Percentiles rank a stretch among this genome's conserved stretches.
Evolutionary conservation across 2,797 vertebrate species (phyloP).

Genomic region (Capromys pilorides): DNA sequence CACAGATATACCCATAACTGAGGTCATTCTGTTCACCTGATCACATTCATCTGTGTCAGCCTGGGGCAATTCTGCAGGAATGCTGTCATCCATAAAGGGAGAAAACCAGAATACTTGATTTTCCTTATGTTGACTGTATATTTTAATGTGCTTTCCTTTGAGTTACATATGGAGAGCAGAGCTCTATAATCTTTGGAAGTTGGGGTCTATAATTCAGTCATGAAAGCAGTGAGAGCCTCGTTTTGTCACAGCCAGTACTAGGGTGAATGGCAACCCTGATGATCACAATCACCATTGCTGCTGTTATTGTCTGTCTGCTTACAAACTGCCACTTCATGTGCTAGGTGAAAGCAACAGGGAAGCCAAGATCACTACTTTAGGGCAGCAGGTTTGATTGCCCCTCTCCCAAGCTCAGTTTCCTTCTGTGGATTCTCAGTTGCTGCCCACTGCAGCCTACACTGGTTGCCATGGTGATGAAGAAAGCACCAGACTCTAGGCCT

Average conservation of each 20-base stretch:
- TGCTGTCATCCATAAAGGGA: neutral
- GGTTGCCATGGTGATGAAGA: conserved; percentile 35
- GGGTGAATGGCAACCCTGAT: neutral
- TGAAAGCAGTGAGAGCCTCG: neutral
- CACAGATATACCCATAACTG: neutral
- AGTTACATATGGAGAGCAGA: neutral
- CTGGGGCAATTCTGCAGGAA: neutral
- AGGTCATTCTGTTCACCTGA: neutral
- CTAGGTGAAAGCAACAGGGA: neutral
- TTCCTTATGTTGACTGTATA: neutral
- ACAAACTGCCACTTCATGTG: neutral
- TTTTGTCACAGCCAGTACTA: neutral
- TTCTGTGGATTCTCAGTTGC: neutral
- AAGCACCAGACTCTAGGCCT: neutral
- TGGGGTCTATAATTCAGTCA: neutral
- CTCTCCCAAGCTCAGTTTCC: neutral
- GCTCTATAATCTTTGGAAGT: neutral
- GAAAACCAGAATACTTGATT: neutral
- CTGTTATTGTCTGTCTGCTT: neutral
- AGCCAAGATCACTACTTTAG: neutral
- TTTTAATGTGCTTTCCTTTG: neutral
- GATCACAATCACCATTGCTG: accelerated
- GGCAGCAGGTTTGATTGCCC: neutral
- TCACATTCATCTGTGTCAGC: no score
- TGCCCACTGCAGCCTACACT: neutral